Base-by-base conservation (phyloP, 2,888 invertebrate genomes). In the Ophioninae sp. region DNA sequence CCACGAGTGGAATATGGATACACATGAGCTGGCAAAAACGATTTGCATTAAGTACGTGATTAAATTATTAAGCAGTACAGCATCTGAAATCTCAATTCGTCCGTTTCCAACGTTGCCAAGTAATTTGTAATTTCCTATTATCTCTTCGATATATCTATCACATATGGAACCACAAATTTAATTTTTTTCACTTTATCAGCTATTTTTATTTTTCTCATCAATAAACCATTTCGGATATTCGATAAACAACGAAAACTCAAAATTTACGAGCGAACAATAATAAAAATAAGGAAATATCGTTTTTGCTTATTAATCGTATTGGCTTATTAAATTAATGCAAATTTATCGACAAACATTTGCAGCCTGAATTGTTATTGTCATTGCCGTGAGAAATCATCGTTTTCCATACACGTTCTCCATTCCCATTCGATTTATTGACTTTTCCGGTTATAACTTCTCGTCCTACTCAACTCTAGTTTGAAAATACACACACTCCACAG, bases 231-330 rank as follows among this genome's bases (percentile, higher is more conserved):
- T 2, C 23, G 23, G 17, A 23, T 68, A 23, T 6, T 22, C 2
- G 8, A 8, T 30, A 51, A 30, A 8, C 13, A n/a, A 23, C 23
- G 23, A 8, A 2, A 51, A n/a, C 51, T 23, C 23, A 22, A n/a
- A 17, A 9, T 51, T 17, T 2, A 9, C 23, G n/a, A 13, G 68
- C 10, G 23, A 68, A 6, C 9, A 13, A 68, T n/a, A 10, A 8
- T 51, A 8, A 44, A 68, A 51, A 37, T 65, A n/a, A 39, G 64
- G 13, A 30, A 64, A 51, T 51, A 51, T 51, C 51, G 51, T 51
- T 17, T 17, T 51, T 13, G 51, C 17, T 13, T 17, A 51, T 51
- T 51, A 51, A 51, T 51, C 10, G n/a, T n/a, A n/a, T n/a, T n/a
- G n/a, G n/a, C n/a, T n/a, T n/a, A n/a, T n/a, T n/a, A n/a, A n/a